These are phyloP conservation scores for Parthenolecanium corni DNA, from an alignment of 2,888 invertebrate genomes.

Conservation along the genomic window DNA sequence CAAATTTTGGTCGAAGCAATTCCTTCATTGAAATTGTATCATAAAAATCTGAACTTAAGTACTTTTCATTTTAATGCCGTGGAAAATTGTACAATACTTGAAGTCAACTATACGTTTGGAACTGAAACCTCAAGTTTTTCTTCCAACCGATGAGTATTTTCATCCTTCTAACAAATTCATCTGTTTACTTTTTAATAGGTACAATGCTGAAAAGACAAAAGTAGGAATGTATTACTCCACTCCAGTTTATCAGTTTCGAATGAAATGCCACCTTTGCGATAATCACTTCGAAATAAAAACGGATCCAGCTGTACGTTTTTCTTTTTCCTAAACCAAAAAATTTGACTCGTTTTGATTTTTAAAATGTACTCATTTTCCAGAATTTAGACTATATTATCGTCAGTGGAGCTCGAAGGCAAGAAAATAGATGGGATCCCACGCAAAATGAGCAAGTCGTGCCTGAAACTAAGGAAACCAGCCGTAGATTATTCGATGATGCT, in stretches of 20 bases:
- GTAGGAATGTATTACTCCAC: slow-evolving; percentile 97
- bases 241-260: slow-evolving; percentile 92
- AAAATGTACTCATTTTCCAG: too few species aligned
- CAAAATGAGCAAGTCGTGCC: slow-evolving; percentile 89
- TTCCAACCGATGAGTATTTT: too few species aligned
- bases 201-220: slow-evolving; percentile 86
- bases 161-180: not conserved
- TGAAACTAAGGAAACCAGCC: slow-evolving; percentile 81
- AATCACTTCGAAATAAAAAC: slow-evolving; percentile 97
- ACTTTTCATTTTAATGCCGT: too few species aligned
- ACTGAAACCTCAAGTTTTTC: too few species aligned
- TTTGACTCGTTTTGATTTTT: not conserved
- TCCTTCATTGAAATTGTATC: not conserved
- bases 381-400: slow-evolving; percentile 92
- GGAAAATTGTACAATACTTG: too few species aligned
- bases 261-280: slow-evolving; percentile 97
- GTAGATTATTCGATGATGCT: slow-evolving; percentile 82
- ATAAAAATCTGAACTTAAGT: too few species aligned
- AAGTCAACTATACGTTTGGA: too few species aligned
- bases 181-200: slow-evolving; percentile 44
- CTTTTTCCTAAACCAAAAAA: too few species aligned
- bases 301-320: slow-evolving; percentile 56
- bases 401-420: slow-evolving; percentile 89
- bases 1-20: not conserved
- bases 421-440: slow-evolving; percentile 95